A percentile compares a stretch with the other conserved stretches of the same genome.
Conservation (phyloP, 2,797 vertebrate genomes). For the Syngnathus acus region DNA sequence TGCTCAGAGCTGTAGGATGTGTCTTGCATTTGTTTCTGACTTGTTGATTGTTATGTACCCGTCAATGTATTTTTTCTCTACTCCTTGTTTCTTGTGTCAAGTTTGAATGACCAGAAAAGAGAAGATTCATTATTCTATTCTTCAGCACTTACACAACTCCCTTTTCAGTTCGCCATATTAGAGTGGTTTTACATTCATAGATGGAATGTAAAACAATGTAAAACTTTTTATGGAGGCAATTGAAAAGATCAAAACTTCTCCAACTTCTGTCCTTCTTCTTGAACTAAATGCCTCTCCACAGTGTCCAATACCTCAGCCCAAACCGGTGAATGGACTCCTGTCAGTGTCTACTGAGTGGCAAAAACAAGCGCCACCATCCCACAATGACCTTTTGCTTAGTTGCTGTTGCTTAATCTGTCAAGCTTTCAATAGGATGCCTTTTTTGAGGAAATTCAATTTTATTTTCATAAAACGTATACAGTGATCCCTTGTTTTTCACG, state of each 20-base stretch:
- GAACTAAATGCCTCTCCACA: constrained; percentile 70
- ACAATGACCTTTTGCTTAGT: background rate
- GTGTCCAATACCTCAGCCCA: constrained; percentile 62
- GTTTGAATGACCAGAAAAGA: constrained; percentile 47
- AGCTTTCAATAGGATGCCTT: background rate
- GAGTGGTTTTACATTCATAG: background rate
- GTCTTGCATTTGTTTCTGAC: constrained; percentile 51
- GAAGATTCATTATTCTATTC: constrained; percentile 41
- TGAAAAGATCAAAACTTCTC: constrained; percentile 49
- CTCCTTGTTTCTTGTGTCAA: constrained; percentile 63
- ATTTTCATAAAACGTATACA: background rate
- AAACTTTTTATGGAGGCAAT: constrained; percentile 9
- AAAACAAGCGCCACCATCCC: background rate
- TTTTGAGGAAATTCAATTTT: background rate
- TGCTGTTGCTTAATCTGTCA: background rate
- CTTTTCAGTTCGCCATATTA: background rate
- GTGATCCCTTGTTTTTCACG: too few species aligned
- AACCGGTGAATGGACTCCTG: constrained; percentile 58
- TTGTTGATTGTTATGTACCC: constrained; percentile 52
- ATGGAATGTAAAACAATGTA: background rate
- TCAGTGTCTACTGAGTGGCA: constrained; percentile 38
- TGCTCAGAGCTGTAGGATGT: constrained; percentile 45
- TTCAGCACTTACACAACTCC: constrained; percentile 3
- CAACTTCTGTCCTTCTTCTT: constrained; percentile 65
- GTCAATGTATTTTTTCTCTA: constrained; percentile 58